Evolutionary conservation across 1,140 invertebrate genomes (phyloP), one percentile per base, ranked within the genome.

Genomic region (Trigoniulus corallinus): DNA sequence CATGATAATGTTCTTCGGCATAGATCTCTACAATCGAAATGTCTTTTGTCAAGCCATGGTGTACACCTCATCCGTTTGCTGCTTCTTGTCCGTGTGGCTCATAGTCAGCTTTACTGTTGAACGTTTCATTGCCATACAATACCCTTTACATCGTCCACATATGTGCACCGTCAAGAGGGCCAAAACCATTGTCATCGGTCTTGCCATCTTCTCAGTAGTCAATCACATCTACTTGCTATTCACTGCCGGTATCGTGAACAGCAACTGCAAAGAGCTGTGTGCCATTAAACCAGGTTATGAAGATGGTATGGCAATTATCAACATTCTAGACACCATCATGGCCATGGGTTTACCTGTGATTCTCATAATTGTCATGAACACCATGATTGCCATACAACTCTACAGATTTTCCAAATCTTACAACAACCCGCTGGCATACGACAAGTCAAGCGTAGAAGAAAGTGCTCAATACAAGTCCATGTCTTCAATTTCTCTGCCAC

Each of bases 311-410:
- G 63, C 66, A 46, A 64, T 72, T 23, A 64, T 76, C 50, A 74
- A 67, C 52, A 70, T 74, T n/a, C 55, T 74, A 12, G 75, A 77
- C 58, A 74, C 68, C 46, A 61, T 75, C 25, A 62, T 69, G 0
- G 76, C 74, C n/a, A 64, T 77, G 1, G 64, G 76, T 21, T 59
- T 68, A 1, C 75, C 75, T 0, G 59, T 74, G 2, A 61, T 72
- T 1, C 62, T 74, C 26, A 74, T 77, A 50, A 65, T 75, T 37
- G 64, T 74, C 47, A 75, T 77, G 74, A 77, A 76, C 54, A 66
- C 68, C 0, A 70, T 75, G 64, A 75, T 77, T 44, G 70, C 67
- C 41, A 60, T 64, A 3, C 50, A 55, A 51, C 47, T 54, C n/a
- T n/a, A n/a, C n/a, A n/a, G n/a, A n/a, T n/a, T n/a, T n/a, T n/a